phyloP scores from a whole-genome alignment of 1,140 invertebrate genomes.

The Hycleus phaleratus region DNA sequence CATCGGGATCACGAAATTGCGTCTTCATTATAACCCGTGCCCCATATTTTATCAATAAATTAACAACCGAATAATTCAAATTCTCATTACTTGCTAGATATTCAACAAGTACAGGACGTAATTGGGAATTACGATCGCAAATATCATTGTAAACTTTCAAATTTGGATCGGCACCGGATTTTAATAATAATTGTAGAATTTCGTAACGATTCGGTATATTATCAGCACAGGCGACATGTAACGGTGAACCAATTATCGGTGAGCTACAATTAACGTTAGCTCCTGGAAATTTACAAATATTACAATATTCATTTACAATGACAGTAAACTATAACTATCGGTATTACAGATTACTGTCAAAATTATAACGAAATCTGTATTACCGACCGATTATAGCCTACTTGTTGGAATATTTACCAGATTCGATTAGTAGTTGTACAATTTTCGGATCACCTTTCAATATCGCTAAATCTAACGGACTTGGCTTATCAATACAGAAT shows the following conservation, averaged over 20 bases:
- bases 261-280: conserved; percentile 75
- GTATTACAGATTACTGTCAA: too few species aligned
- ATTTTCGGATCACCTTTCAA: conserved; percentile 70
- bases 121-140: conserved; percentile 49
- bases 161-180: conserved; percentile 71
- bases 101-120: conserved; percentile 71
- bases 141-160: conserved; percentile 66
- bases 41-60: conserved; percentile 69
- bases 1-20: conserved; percentile 73
- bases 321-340: too few species aligned
- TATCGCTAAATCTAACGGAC: conserved; percentile 76
- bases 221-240: conserved; percentile 81
- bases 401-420: conserved; percentile 44
- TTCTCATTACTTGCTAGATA: conserved; percentile 71
- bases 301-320: too few species aligned
- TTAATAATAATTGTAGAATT: conserved; percentile 61
- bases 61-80: conserved; percentile 59
- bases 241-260: conserved; percentile 73
- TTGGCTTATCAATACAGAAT: conserved; percentile 68
- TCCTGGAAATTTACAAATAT: conserved; percentile 42
- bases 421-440: conserved; percentile 58
- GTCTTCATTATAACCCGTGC: conserved; percentile 75
- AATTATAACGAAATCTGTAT: too few species aligned
- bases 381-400: too few species aligned
- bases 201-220: conserved; percentile 65